Base-by-base conservation (phyloP, 2,113 vertebrate species). In the Trogon surrucura region DNA sequence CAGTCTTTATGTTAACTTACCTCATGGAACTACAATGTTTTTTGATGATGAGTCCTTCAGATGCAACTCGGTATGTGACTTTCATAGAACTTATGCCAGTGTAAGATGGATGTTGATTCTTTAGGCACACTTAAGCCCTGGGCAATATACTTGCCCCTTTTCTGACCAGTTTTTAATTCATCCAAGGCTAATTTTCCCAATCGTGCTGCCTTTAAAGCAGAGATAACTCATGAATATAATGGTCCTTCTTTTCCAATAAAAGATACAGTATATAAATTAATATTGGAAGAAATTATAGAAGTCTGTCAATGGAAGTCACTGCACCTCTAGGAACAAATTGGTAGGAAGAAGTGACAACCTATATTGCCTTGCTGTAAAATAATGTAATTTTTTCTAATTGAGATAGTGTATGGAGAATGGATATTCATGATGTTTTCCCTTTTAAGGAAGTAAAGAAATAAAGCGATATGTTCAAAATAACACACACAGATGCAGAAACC, bases 11-110 rank as follows among this genome's bases (percentile, higher is more conserved):
- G 69, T 91, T 95, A 92, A 95, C 44, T 64, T 64, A 67, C 22
- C 65, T 89, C 45, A 18, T 91, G 45, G 66, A 95, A 80, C 72
- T 44, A 30, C 30, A 75, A 3, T 74, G n/a, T 10, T 67, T 95
- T 91, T 75, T 88, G 48, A 69, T 91, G 70, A 90, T 83, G 87
- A 81, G 84, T 95, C 61, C 44, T 91, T 89, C 87, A 83, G 87
- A 38, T 44, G 62, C 36, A 56, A 56, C n/a, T 83, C 3, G 2
- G 17, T 79, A 13, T 74, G 64, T 47, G 61, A 89, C 34, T 75
- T 80, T 41, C 53, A 48, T 27, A 58, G 70, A 56, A 32, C 34
- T 74, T 87, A 53, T 53, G 78, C 74, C 38, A 16, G 13, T 26
- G 4, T 44, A 58, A 91, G 73, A 96, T 53, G 56, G 87, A 85